phyloP scores from a whole-genome alignment of 2,888 invertebrate genomes.

The Hyalella azteca region DNA sequence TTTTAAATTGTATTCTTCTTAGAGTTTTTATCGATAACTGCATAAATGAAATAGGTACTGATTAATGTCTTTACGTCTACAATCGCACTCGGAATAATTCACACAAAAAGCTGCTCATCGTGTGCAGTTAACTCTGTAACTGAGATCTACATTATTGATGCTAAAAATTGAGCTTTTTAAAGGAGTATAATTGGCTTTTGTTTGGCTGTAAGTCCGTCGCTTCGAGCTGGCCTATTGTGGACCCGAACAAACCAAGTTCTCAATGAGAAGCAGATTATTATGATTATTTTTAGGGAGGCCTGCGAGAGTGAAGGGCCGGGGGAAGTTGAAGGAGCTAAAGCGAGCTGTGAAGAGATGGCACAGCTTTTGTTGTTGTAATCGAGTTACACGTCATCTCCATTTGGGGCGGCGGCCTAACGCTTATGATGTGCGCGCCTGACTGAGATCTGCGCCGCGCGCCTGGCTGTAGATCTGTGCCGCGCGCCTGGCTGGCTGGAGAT shows the following conservation, averaged over 20 bases:
- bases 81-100: not conserved
- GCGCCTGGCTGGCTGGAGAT: too few species aligned
- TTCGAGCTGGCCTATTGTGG: not conserved
- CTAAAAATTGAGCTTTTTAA: not conserved
- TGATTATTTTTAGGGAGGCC: not conserved
- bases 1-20: too few species aligned
- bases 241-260: not conserved
- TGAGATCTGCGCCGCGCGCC: too few species aligned
- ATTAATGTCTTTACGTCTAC: too few species aligned
- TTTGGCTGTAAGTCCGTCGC: not conserved
- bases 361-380: constrained; percentile 56
- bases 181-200: too few species aligned
- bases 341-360: constrained; percentile 39
- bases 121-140: not conserved
- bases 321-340: constrained; percentile 28
- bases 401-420: constrained; percentile 36
- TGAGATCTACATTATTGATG: not conserved
- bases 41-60: too few species aligned
- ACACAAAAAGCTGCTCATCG: not conserved
- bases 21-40: too few species aligned
- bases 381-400: constrained; percentile 57
- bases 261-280: constrained; percentile 32
- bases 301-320: not conserved
- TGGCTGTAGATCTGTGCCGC: too few species aligned
- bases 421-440: not conserved